phyloP scores from a whole-genome alignment of 2,113 vertebrate genomes.

The Cygnus buccinator region DNA sequence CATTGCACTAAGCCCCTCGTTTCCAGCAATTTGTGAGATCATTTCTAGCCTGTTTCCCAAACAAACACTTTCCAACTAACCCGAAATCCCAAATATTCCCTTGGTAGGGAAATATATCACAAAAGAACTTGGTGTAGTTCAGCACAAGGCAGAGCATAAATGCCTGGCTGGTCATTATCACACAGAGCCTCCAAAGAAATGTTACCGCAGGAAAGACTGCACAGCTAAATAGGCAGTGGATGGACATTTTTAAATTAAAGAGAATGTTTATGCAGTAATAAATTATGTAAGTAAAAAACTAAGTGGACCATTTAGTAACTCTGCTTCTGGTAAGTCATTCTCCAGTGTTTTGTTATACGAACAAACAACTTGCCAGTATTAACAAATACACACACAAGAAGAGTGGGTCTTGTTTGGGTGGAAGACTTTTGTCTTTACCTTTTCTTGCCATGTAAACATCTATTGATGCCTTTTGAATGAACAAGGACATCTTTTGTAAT shows the following conservation, averaged over 20 bases:
- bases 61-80: not conserved
- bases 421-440: not conserved
- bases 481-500: not conserved
- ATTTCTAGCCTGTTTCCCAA: not conserved
- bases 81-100: not conserved
- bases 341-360: not conserved
- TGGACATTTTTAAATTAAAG: not conserved
- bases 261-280: not conserved
- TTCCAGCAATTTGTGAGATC: not conserved
- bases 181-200: not conserved
- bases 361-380: not conserved
- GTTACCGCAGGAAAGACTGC: not conserved
- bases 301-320: not conserved
- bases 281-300: not conserved
- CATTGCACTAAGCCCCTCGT: not conserved
- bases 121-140: not conserved
- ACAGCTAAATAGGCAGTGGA: not conserved
- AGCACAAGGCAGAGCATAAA: not conserved
- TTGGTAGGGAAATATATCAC: not conserved
- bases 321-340: not conserved
- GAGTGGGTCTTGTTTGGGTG: not conserved
- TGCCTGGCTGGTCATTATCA: not conserved
- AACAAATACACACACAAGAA: not conserved
- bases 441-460: not conserved
- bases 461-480: not conserved